phyloP scores from a whole-genome alignment of 1,140 invertebrate genomes.

The Heliconius himera region DNA sequence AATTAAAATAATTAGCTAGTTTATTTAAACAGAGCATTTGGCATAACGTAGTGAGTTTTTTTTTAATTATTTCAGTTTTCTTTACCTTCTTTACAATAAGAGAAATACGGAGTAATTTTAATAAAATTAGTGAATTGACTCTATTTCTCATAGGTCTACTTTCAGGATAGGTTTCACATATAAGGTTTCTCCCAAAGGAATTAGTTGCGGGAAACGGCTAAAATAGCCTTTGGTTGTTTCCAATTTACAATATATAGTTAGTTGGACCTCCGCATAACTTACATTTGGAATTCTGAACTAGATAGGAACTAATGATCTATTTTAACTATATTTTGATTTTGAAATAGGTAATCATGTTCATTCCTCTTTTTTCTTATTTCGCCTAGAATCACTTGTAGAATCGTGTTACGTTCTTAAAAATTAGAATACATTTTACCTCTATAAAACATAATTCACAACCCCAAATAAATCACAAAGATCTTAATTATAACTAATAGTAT shows the following conservation, averaged over 20 bases:
- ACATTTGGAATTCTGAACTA: not conserved
- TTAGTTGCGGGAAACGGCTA: not conserved
- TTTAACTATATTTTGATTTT: not conserved
- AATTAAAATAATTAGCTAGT: too few species aligned
- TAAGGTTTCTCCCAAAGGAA: slow-evolving; percentile 4
- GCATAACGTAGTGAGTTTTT: too few species aligned
- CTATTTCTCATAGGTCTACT: not conserved
- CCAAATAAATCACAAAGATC: not conserved
- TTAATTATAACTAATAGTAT: not conserved
- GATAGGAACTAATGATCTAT: not conserved
- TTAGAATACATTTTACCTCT: not conserved
- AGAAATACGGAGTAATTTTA: not conserved
- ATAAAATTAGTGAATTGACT: not conserved
- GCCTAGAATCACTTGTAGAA: not conserved
- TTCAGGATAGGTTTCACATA: not conserved
- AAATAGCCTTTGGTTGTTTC: slow-evolving; percentile 1
- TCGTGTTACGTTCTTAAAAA: too few species aligned
- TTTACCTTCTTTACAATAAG: too few species aligned
- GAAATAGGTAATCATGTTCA: too few species aligned
- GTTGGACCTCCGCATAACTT: not conserved
- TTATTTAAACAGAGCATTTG: too few species aligned
- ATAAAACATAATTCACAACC: not conserved
- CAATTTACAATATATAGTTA: not conserved
- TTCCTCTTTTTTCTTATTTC: not conserved
- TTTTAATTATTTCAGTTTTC: too few species aligned